These are phyloP conservation scores for Coremacera marginata DNA, from an alignment of 2,888 invertebrate species.

Conservation along the genomic window DNA sequence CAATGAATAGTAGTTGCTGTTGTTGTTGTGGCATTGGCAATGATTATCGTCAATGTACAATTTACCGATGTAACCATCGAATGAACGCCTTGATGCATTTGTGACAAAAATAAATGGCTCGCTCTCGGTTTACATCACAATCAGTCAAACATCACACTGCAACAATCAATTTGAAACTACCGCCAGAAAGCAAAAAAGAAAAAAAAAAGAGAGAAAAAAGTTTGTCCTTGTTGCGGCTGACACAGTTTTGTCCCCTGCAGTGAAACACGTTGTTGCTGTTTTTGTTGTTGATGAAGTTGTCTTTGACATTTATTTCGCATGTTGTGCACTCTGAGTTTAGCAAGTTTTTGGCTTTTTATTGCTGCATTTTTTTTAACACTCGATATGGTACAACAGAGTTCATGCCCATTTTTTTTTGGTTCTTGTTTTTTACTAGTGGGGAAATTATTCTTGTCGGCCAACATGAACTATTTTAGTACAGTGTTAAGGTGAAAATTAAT, in stretches of 20 bases:
- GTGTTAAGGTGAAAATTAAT: constrained; percentile 24
- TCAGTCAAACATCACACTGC: not conserved
- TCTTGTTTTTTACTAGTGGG: not conserved
- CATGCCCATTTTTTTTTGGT: not conserved
- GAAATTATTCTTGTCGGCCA: not conserved
- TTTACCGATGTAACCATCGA: not conserved
- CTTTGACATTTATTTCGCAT: too few species aligned
- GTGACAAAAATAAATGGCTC: constrained; percentile 17
- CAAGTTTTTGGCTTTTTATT: too few species aligned
- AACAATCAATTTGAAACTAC: not conserved
- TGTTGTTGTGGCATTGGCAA: constrained; percentile 26
- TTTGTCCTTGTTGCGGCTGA: not conserved
- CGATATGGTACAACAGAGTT: not conserved
- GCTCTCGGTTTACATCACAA: not conserved
- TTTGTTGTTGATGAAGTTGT: not conserved
- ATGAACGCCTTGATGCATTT: not conserved
- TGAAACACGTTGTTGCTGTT: not conserved
- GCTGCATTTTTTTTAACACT: too few species aligned
- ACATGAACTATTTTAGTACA: not conserved
- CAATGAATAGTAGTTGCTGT: not conserved
- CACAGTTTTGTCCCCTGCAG: not conserved
- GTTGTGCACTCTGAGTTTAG: too few species aligned
- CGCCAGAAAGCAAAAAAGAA: not conserved
- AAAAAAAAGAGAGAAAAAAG: not conserved
- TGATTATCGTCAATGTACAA: constrained; percentile 20